phyloP scores from a whole-genome alignment of 2,888 invertebrate species.

The Deroplatys truncata region DNA sequence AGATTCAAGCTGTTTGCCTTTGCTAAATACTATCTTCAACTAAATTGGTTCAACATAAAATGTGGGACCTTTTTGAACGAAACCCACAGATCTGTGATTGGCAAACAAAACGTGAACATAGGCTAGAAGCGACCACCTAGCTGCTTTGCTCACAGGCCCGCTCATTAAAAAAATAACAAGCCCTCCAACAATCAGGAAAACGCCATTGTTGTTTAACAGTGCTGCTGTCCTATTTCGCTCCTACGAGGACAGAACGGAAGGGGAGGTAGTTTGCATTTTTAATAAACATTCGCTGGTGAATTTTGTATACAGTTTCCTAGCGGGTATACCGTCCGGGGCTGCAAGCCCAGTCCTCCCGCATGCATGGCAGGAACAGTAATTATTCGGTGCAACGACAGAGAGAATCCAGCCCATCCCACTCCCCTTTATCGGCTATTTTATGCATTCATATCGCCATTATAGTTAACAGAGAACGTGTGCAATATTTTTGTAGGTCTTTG shows the following conservation, averaged over 20 bases:
- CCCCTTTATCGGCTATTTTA: constrained; percentile 1
- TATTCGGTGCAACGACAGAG: not conserved
- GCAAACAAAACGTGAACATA: not conserved
- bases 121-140: not conserved
- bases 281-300: not conserved
- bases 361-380: not conserved
- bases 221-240: not conserved
- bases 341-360: not conserved
- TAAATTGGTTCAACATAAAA: not conserved
- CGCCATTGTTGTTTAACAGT: not conserved
- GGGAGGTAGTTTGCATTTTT: not conserved
- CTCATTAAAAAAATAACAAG: not conserved
- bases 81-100: not conserved
- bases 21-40: too few relatives aligned
- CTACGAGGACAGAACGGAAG: not conserved
- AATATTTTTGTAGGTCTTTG: not conserved
- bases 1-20: too few relatives aligned
- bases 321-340: not conserved
- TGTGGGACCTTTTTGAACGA: not conserved
- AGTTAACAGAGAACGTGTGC: not conserved
- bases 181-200: not conserved
- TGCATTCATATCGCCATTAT: constrained; percentile 9
- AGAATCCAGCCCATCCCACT: not conserved
- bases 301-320: not conserved
- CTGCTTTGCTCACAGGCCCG: not conserved